Percentiles rank a stretch among this genome's conserved stretches.
phyloP scores from a whole-genome alignment of 2,888 invertebrate species.

The Melanchra persicariae region DNA sequence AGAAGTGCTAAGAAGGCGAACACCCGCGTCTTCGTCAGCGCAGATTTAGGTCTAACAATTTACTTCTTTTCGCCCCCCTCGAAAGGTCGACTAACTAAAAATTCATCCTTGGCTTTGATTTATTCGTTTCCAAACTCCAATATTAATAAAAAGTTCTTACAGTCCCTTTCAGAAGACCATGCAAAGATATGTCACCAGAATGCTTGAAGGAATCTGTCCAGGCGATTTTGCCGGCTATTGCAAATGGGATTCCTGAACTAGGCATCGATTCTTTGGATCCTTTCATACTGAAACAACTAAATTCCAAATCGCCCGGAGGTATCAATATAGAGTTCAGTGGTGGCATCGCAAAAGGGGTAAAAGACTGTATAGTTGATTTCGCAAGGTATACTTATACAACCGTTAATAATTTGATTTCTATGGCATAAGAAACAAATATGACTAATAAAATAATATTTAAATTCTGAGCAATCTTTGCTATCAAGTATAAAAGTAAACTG shows the following conservation, averaged over 20 bases:
- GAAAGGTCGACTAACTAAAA: no score
- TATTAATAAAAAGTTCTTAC: not conserved
- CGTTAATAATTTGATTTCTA: no score
- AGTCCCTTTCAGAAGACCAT: conserved; percentile 66
- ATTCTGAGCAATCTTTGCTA: not conserved
- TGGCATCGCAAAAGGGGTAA: conserved; percentile 75
- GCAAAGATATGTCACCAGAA: conserved; percentile 68
- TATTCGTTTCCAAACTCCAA: no score
- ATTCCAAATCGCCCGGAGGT: conserved; percentile 73
- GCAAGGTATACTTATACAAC: conserved; percentile 65
- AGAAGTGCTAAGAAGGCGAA: no score
- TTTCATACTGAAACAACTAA: conserved; percentile 71
- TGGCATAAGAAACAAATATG: conserved; percentile 1
- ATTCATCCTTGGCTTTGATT: no score
- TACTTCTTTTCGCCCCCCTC: no score
- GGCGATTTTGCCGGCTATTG: conserved; percentile 70
- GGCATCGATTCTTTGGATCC: conserved; percentile 77
- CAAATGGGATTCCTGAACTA: conserved; percentile 73
- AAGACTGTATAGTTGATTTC: conserved; percentile 75
- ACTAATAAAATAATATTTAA: not conserved
- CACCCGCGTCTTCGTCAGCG: no score
- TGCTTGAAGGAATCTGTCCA: conserved; percentile 75
- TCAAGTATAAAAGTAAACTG: conserved; percentile 5
- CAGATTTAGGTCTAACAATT: not conserved
- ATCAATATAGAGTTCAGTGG: conserved; percentile 72